Evolutionary conservation across 2,113 vertebrate genomes (phyloP).

Genomic region (Toxotes jaculatrix): DNA sequence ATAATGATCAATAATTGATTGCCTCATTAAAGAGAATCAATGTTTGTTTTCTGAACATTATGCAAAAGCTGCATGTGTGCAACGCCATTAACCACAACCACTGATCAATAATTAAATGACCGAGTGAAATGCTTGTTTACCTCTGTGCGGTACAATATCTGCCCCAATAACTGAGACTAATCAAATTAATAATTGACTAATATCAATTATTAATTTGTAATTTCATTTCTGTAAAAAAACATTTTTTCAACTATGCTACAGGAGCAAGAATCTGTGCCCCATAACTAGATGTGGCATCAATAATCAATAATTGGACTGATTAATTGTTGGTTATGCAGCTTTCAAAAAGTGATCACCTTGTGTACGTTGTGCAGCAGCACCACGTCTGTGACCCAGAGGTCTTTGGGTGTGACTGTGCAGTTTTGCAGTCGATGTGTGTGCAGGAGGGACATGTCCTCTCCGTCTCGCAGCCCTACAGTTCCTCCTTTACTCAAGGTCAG

Average conservation of each 20-base stretch:
- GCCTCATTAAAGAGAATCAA: constrained; percentile 20
- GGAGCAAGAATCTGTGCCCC: not conserved
- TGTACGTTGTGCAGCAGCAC: constrained; percentile 86
- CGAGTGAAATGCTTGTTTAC: constrained; percentile 43
- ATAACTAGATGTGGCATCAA: not conserved
- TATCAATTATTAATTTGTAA: constrained; percentile 33
- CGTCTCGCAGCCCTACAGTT: constrained; percentile 82
- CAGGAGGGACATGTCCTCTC: constrained; percentile 83
- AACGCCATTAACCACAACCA: constrained; percentile 40
- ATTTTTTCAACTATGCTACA: not conserved
- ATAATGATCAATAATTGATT: constrained; percentile 52
- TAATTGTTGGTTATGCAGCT: not conserved
- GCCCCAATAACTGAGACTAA: constrained; percentile 14
- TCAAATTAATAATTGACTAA: too few relatives aligned
- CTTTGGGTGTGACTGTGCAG: constrained; percentile 83
- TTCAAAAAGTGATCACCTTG: constrained; percentile 81
- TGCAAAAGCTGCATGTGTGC: constrained; percentile 34
- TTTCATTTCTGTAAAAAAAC: constrained; percentile 1
- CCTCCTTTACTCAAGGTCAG: constrained; percentile 88
- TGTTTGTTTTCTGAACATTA: constrained; percentile 49
- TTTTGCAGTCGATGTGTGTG: constrained; percentile 83
- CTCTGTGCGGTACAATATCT: constrained; percentile 36
- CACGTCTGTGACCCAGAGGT: constrained; percentile 89
- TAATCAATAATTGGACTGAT: not conserved
- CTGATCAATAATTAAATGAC: constrained; percentile 60